Conservation (phyloP, 2,113 vertebrate species). For the Myiagra hebetior region DNA sequence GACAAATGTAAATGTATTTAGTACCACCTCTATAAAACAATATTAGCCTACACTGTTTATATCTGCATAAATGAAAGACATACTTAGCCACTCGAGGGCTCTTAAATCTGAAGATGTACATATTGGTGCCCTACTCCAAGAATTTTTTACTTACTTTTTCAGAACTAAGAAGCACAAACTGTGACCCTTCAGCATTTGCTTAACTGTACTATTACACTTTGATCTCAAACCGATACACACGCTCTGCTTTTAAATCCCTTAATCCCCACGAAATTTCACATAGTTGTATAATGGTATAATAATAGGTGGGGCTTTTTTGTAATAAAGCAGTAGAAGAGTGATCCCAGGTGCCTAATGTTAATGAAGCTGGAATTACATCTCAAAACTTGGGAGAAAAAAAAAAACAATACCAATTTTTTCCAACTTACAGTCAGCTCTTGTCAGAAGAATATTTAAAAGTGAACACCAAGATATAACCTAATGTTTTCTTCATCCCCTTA, state of each 20-base stretch:
- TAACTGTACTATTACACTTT: not conserved
- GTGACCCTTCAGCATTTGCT: not conserved
- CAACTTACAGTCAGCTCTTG: not conserved
- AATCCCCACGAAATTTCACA: not conserved
- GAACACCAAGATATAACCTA: not conserved
- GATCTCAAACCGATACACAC: accelerated
- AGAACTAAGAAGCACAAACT: not conserved
- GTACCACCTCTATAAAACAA: not conserved
- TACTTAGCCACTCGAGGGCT: not conserved
- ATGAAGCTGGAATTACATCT: not conserved
- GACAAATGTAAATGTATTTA: not conserved
- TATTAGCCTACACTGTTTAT: not conserved
- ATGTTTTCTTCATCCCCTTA: not conserved
- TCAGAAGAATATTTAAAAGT: not conserved
- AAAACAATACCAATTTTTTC: not conserved
- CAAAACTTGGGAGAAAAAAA: not conserved
- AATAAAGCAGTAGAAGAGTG: not conserved
- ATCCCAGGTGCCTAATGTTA: not conserved
- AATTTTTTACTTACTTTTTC: not conserved
- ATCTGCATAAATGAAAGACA: not conserved
- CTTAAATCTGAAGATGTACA: not conserved
- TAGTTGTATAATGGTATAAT: not conserved
- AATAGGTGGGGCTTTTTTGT: not conserved
- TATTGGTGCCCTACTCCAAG: not conserved
- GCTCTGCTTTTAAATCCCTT: not conserved